Base-by-base conservation (phyloP, 2,888 invertebrate genomes). In the Eucera pruinosa region DNA sequence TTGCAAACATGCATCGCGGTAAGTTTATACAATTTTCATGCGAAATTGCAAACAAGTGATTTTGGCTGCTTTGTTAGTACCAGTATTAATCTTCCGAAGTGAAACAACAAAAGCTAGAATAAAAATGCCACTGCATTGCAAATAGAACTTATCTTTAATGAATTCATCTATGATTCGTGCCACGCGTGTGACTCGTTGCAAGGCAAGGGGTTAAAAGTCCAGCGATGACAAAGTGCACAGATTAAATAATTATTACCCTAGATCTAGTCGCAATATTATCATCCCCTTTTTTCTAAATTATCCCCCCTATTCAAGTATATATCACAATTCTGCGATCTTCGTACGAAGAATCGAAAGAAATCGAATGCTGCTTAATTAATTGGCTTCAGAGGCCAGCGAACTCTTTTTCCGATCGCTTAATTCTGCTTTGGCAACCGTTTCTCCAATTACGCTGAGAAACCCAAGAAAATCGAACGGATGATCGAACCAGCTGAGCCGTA, bases 381-480 rank as follows among this genome's bases (percentile, higher is more conserved):
- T 61, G 58, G 39, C 41, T 30, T 60, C 52, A n/a, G n/a, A n/a
- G 2, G 45, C 60, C 61, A 23, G 41, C 50, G 64, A 39, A 36
- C 70, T 60, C 47, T 20, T 39, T 70, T 64, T 52, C 39, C 55
- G 61, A 62, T 25, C 65, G 47, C 64, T 74, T 71, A 71, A 71
- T 71, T 58, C 72, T 18, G 25, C 66, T 73, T 66, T 57, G 43
- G 67, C 45, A 64, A 74, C 23, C 62, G 58, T 77, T 75, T 74
- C 75, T 75, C 62, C 76, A 74, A 75, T 75, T 75, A 64, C 62
- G 57, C 18, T 47, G 64, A 30, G 58, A 75, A 60, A 72, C 39
- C 43, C 33, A 50, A 45, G 72, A 71, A 65, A 72, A 75, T 66
- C 60, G 65, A 66, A 20, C 45, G 60, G 65, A 68, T 50, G 48